Conservation (phyloP, 2,888 invertebrate genomes). For the Drosophila macrothrix region DNA sequence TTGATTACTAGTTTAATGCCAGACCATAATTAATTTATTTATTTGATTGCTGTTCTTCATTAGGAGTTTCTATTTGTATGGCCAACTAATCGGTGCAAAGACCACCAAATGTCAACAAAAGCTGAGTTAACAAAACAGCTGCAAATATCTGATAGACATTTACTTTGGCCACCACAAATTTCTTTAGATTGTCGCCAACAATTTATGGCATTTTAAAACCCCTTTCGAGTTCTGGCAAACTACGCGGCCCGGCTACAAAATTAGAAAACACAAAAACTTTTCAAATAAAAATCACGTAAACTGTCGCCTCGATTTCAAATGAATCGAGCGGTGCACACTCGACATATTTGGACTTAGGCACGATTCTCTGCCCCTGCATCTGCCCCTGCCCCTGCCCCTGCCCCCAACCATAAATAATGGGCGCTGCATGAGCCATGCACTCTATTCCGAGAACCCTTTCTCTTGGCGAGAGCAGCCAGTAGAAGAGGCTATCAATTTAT, state of each 20-base stretch:
- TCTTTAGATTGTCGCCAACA: slow-evolving; percentile 37
- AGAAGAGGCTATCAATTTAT: slow-evolving; percentile 58
- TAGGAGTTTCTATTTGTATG: slow-evolving; percentile 21
- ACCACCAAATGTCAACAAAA: slow-evolving; percentile 68
- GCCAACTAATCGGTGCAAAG: slow-evolving; percentile 53
- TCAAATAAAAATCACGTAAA: slow-evolving; percentile 79
- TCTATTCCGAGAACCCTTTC: slow-evolving; percentile 73
- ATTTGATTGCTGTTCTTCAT: not conserved
- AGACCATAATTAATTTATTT: slow-evolving; percentile 7
- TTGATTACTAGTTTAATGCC: not conserved
- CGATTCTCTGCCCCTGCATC: slow-evolving; percentile 57
- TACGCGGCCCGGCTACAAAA: slow-evolving; percentile 60
- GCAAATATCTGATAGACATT: slow-evolving; percentile 57
- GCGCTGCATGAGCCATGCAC: slow-evolving; percentile 39
- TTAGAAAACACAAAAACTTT: slow-evolving; percentile 64
- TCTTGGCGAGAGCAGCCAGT: slow-evolving; percentile 4
- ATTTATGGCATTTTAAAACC: slow-evolving; percentile 76
- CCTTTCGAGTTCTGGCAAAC: slow-evolving; percentile 52
- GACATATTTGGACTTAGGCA: slow-evolving; percentile 71
- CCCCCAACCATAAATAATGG: slow-evolving; percentile 70
- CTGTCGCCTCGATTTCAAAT: slow-evolving; percentile 74
- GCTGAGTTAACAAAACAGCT: slow-evolving; percentile 59
- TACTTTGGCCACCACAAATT: slow-evolving; percentile 55
- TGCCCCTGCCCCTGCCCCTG: slow-evolving; percentile 25
- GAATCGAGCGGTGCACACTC: slow-evolving; percentile 57